Base-by-base conservation (phyloP, 1,140 invertebrate genomes). In the Lepidurus couesii region DNA sequence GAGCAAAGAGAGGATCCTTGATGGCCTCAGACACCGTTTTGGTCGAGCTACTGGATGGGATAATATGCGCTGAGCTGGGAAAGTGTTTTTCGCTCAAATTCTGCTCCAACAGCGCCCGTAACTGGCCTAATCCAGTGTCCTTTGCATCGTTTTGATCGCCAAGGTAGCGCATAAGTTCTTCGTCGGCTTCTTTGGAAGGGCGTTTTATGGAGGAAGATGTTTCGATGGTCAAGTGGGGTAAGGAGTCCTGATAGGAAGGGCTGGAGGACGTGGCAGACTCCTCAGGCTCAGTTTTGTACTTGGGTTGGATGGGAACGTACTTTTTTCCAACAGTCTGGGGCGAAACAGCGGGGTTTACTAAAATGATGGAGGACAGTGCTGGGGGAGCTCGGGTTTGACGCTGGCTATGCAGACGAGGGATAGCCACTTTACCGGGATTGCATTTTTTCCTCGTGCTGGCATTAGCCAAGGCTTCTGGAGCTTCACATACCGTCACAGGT, bases 231-330 rank as follows among this genome's bases (percentile, higher is more conserved):
- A 65, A 0, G n/a, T 65, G 16, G 53, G 53, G 8, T 4, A 65
- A 91, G 73, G 91, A 92, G 84, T 92, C 93, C 80, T 89, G 90
- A 80, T 89, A 89, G 81, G 84, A 84, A 81, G 93, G 87, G 84
- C 93, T 93, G 84, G 93, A 91, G 82, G 92, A 91, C 53, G 94
- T 84, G 53, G 91, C 91, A 82, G 93, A 91, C 53, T 91, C 91
- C 82, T 92, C 91, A 80, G 93, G 75, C 90, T 90, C 53, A 21
- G 53, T 65, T 16, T 65, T 65, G 53, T 65, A 65, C 83, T 86
- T 87, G 74, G 86, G 86, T 81, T 87, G 87, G 82, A 87, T 86
- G 75, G 83, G 82, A 84, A 88, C 87, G 83, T 87, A 87, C 83
- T 87, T 87, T 79, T 80, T 83, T 73, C 7, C 65, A 75, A 45